Evolutionary conservation across 1,140 invertebrate species (phyloP).

Genomic region (Octopus bimaculoides): DNA sequence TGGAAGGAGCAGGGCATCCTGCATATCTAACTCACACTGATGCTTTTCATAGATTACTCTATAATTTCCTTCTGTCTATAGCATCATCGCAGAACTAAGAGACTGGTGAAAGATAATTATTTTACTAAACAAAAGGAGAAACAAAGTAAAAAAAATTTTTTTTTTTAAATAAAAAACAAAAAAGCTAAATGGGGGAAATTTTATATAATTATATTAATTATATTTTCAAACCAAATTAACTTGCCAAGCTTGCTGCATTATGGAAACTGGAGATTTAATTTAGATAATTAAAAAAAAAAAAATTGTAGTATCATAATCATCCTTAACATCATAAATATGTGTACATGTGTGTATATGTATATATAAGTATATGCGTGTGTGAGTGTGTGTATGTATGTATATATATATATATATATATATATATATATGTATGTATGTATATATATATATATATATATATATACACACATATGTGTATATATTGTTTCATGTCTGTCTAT

Average conservation of each 20-base stretch:
- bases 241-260: no score
- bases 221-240: no score
- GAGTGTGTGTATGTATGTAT: not conserved
- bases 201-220: no score
- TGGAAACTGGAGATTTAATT: not conserved
- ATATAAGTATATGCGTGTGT: not conserved
- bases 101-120: no score
- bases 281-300: not conserved
- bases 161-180: no score
- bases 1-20: constrained; percentile 56
- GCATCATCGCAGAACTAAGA: not conserved
- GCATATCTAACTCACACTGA: constrained; percentile 58
- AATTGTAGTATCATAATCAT: not conserved
- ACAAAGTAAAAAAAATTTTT: no score
- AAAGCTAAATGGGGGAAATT: no score
- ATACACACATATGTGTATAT: no score
- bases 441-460: not conserved
- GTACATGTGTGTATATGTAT: not conserved
- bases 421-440: not conserved
- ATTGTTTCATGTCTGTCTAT: no score
- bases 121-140: no score
- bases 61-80: constrained; percentile 49
- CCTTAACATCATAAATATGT: not conserved
- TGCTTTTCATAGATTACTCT: constrained; percentile 55
- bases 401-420: not conserved